Base-by-base conservation (phyloP, 2,113 vertebrate genomes). In the Sterrhoptilus dennistouni region DNA sequence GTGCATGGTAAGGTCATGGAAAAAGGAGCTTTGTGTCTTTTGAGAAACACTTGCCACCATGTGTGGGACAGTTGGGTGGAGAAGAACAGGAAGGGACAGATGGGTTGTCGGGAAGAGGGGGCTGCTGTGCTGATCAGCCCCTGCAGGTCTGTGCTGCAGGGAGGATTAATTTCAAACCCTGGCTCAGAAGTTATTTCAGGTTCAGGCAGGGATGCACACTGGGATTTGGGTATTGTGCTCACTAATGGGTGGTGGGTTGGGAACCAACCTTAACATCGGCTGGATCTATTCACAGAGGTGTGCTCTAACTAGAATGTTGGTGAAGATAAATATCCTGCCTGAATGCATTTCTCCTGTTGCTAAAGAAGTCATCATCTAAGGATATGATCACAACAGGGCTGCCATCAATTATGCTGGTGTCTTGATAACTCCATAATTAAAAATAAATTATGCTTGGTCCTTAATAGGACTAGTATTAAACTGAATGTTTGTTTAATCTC, bases 401-500 rank as follows among this genome's bases (percentile, higher is more conserved):
- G 65, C 89, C 70, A 93, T 90, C 85, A 83, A 44, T 94, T 94
- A 84, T 61, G 76, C 69, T 69, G 40, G 49, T 79, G 63, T 70
- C 93, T 95, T 74, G 63, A 80, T 94, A 91, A 90, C 52, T 94
- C 85, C 76, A n/a, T 94, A 95, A 92, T 89, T 92, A 90, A 93
- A 93, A 93, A 94, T 87, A 97, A 96, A 95, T 95, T 90, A 85
- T 88, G 42, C 85, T 92, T 92, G 69, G 72, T 83, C 59, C 40
- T 87, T 95, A 93, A 82, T 93, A 96, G 89, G 82, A 80, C 93
- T 77, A 89, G 84, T 94, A 96, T 94, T 96, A 96, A 95, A 95
- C 61, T 31, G 86, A 96, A 96, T 90, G 82, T 60, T 88, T 94
- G 93, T 96, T 95, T 96, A 96, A 97, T 97, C 96, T 95, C 89